Percentiles rank a stretch among this genome's conserved stretches.
These are phyloP conservation scores for Boleophthalmus pectinirostris DNA, from an alignment of 2,113 vertebrate species.

Conservation along the genomic window DNA sequence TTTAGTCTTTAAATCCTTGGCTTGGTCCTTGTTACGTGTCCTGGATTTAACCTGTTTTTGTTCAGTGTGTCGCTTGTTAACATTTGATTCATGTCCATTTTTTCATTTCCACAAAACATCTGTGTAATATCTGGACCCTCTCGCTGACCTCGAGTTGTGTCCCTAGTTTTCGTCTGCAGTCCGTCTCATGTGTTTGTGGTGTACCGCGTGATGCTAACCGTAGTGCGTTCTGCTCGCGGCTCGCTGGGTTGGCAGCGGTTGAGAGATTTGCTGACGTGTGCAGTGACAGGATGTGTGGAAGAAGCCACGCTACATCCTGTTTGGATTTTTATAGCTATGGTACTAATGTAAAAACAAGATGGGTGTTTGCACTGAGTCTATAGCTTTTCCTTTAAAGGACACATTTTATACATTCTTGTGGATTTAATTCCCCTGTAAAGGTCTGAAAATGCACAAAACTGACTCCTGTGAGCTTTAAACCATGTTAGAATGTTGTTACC, in stretches of 20 bases:
- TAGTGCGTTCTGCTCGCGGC: slow-evolving; percentile 53
- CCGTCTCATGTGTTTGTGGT: slow-evolving; percentile 40
- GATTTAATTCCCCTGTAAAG: too few relatives aligned
- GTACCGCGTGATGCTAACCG: slow-evolving; percentile 54
- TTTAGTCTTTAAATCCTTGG: not conserved
- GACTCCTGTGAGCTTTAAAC: too few relatives aligned
- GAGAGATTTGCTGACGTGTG: slow-evolving; percentile 70
- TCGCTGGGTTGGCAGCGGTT: slow-evolving; percentile 69
- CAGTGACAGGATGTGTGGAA: slow-evolving; percentile 75
- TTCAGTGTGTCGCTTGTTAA: not conserved
- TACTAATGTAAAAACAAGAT: slow-evolving; percentile 54
- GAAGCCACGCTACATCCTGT: slow-evolving; percentile 72
- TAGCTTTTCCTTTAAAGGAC: too few relatives aligned
- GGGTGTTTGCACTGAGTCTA: not conserved
- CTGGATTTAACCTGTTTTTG: not conserved
- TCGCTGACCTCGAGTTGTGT: not conserved
- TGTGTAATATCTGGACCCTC: not conserved
- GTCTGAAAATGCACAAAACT: too few relatives aligned
- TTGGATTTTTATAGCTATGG: slow-evolving; percentile 57
- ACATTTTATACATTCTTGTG: too few relatives aligned
- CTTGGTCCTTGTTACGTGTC: not conserved
- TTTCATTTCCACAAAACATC: not conserved
- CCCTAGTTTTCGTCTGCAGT: slow-evolving; percentile 47
- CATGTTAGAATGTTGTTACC: too few relatives aligned
- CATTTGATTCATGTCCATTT: not conserved